Conservation (phyloP, 2,797 vertebrate species). For the Potorous gilbertii region DNA sequence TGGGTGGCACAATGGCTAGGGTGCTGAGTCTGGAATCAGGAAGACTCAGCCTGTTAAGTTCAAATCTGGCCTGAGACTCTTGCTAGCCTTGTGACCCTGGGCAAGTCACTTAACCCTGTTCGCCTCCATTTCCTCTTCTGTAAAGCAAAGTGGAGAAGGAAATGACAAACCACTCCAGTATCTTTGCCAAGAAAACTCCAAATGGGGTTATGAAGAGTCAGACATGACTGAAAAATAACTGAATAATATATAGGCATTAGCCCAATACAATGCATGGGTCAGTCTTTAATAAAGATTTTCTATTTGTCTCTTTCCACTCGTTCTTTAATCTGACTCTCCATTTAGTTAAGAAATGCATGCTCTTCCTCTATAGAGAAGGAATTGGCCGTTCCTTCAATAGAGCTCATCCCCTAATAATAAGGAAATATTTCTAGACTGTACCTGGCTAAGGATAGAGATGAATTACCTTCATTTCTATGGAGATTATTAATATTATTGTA, state of each 20-base stretch:
- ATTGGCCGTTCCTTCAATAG: slow-evolving; percentile 7
- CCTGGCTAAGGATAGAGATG: slow-evolving; percentile 10
- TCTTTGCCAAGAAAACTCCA: neutral
- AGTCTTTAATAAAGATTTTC: slow-evolving; percentile 10
- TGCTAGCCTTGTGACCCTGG: neutral
- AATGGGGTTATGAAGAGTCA: neutral
- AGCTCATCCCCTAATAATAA: slow-evolving; percentile 47
- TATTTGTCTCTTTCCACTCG: slow-evolving; percentile 16
- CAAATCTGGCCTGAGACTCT: neutral
- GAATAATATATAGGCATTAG: neutral
- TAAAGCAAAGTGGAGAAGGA: neutral
- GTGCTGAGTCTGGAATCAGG: neutral
- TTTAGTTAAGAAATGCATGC: slow-evolving; percentile 19
- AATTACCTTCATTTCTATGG: slow-evolving; percentile 39
- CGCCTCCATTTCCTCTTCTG: neutral
- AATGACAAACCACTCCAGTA: neutral
- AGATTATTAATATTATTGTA: too few species aligned
- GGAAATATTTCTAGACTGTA: slow-evolving; percentile 10
- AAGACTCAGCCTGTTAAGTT: neutral
- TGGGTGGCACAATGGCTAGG: neutral
- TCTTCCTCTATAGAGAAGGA: slow-evolving; percentile 7
- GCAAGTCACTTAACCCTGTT: neutral
- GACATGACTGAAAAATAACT: neutral
- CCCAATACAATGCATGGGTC: neutral
- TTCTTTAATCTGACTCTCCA: neutral